phyloP scores from a whole-genome alignment of 1,140 invertebrate species.

The Orchesella cincta region DNA sequence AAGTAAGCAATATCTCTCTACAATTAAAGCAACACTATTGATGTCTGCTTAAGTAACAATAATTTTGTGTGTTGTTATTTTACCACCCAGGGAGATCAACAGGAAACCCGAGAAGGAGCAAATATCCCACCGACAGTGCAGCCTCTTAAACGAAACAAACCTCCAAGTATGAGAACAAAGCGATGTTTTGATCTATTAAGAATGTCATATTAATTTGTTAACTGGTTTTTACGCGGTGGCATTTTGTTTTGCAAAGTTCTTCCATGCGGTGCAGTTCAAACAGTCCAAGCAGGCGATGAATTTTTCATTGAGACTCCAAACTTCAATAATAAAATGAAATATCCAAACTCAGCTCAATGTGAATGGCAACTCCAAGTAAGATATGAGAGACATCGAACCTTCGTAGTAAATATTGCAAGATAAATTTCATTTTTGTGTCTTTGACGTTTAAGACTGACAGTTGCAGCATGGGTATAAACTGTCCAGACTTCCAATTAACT shows the following conservation, averaged over 20 bases:
- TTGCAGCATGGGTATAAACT: conserved; percentile 15
- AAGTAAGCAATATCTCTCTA: too few species aligned
- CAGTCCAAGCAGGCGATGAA: conserved; percentile 26
- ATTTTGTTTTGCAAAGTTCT: conserved; percentile 25
- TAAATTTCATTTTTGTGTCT: neutral
- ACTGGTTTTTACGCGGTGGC: conserved; percentile 38
- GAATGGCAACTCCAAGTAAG: conserved; percentile 44
- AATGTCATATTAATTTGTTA: neutral
- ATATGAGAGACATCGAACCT: neutral
- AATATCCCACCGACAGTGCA: neutral
- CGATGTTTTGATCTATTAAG: neutral
- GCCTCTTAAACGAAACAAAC: neutral
- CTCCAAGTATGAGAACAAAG: conserved; percentile 3
- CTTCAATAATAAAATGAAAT: conserved; percentile 35
- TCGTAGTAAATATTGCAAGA: neutral
- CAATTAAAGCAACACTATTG: too few species aligned
- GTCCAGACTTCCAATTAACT: conserved; percentile 44
- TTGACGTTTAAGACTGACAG: neutral
- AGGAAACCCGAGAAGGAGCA: too few species aligned
- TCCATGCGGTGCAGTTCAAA: conserved; percentile 38
- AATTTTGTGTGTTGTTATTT: too few species aligned
- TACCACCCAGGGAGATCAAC: too few species aligned
- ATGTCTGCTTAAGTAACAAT: too few species aligned
- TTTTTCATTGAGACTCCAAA: conserved; percentile 44
- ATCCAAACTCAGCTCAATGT: conserved; percentile 34